phyloP scores from a whole-genome alignment of 2,113 vertebrate species.

The Pelobates fuscus region DNA sequence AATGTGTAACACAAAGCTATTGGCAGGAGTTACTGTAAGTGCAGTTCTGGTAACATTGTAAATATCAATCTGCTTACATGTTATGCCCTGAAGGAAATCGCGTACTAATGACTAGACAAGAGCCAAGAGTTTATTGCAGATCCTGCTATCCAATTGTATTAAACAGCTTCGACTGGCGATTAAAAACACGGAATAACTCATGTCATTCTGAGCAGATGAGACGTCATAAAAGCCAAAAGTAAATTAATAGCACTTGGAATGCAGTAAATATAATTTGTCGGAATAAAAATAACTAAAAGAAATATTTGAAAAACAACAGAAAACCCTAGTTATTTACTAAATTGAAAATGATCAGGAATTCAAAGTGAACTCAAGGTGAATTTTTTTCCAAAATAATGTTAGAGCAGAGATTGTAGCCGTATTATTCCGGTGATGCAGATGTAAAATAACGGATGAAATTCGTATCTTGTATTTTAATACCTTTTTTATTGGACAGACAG shows the following conservation, averaged over 20 bases:
- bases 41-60: not conserved
- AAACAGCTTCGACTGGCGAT: not conserved
- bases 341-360: too few relatives aligned
- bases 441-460: too few relatives aligned
- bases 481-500: too few relatives aligned
- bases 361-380: too few relatives aligned
- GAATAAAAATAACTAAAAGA: not conserved
- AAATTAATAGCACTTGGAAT: not conserved
- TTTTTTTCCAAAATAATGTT: too few relatives aligned
- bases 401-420: too few relatives aligned
- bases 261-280: not conserved
- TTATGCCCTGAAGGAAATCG: not conserved
- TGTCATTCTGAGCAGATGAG: constrained; percentile 5
- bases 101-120: not conserved
- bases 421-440: too few relatives aligned
- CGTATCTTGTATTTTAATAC: too few relatives aligned
- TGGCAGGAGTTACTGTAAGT: not conserved
- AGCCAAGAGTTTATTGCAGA: not conserved
- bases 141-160: not conserved
- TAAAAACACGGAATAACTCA: constrained; percentile 4
- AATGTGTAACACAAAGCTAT: not conserved
- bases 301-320: not conserved
- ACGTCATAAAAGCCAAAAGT: not conserved
- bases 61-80: not conserved
- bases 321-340: too few relatives aligned